A percentile compares a stretch with the other conserved stretches of the same genome.
phyloP scores from a whole-genome alignment of 2,113 vertebrate genomes.

The Scytalopus superciliaris region DNA sequence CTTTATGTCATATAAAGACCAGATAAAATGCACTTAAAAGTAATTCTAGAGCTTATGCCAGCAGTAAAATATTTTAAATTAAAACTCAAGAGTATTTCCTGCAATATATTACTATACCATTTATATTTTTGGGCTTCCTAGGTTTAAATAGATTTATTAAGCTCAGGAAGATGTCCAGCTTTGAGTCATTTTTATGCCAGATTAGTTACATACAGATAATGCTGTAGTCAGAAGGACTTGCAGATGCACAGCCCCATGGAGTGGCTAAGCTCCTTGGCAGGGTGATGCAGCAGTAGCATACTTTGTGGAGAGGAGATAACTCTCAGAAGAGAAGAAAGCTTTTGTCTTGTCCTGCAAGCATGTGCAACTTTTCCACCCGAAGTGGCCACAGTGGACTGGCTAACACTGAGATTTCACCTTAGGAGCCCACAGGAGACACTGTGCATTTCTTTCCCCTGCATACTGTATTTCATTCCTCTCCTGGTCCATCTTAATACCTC shows the following conservation, averaged over 20 bases:
- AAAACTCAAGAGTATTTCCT: not conserved
- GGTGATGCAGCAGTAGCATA: not conserved
- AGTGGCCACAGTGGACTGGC: not conserved
- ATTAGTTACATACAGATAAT: not conserved
- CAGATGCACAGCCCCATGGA: fast-evolving
- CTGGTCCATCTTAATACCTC: not conserved
- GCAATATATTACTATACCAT: not conserved
- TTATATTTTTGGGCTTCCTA: not conserved
- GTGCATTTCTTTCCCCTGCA: not conserved
- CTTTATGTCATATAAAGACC: not conserved
- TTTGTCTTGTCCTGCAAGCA: not conserved
- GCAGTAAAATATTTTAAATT: slow-evolving; percentile 12
- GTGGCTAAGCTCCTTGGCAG: not conserved
- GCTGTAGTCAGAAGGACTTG: not conserved
- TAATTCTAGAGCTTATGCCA: not conserved
- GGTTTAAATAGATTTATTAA: not conserved
- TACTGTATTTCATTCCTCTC: not conserved
- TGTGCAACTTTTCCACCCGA: not conserved
- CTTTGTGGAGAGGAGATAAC: not conserved
- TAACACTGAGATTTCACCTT: not conserved
- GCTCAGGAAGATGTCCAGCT: not conserved
- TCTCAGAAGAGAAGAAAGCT: not conserved
- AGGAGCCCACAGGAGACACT: not conserved
- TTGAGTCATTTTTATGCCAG: not conserved
- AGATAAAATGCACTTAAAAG: slow-evolving; percentile 21